phyloP scores from a whole-genome alignment of 2,888 invertebrate genomes.

The Drosophila setosimentum region DNA sequence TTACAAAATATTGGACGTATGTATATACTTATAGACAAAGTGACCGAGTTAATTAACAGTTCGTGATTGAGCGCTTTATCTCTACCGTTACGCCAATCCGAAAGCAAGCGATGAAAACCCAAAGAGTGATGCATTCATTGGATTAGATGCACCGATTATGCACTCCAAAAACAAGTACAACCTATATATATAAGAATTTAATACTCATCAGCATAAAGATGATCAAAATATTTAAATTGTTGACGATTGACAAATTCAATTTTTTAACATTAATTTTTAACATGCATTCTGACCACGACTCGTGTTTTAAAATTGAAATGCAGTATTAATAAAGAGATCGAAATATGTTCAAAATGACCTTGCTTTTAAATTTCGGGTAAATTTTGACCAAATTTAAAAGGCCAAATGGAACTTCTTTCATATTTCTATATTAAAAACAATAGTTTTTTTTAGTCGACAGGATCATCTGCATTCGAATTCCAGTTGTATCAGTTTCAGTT shows the following conservation, averaged over 20 bases:
- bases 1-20: background rate
- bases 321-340: background rate
- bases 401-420: too few relatives aligned
- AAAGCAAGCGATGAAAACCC: background rate
- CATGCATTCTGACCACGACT: background rate
- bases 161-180: slow-evolving; percentile 1
- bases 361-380: too few relatives aligned
- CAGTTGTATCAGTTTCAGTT: slow-evolving; percentile 40
- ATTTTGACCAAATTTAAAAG: too few relatives aligned
- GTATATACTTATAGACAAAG: slow-evolving; percentile 14
- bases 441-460: too few relatives aligned
- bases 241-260: background rate
- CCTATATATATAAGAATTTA: background rate
- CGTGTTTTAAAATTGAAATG: background rate
- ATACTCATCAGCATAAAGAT: background rate
- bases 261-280: background rate
- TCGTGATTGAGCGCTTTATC: slow-evolving; percentile 37
- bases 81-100: slow-evolving; percentile 2
- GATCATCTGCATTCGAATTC: background rate
- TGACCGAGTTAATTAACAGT: slow-evolving; percentile 16
- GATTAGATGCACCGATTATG: slow-evolving; percentile 36
- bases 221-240: background rate
- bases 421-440: too few relatives aligned
- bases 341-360: background rate
- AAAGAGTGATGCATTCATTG: slow-evolving; percentile 30